A percentile compares a stretch with the other conserved stretches of the same genome.
phyloP scores from a whole-genome alignment of 2,113 vertebrate genomes.

The Halichoerus grypus region DNA sequence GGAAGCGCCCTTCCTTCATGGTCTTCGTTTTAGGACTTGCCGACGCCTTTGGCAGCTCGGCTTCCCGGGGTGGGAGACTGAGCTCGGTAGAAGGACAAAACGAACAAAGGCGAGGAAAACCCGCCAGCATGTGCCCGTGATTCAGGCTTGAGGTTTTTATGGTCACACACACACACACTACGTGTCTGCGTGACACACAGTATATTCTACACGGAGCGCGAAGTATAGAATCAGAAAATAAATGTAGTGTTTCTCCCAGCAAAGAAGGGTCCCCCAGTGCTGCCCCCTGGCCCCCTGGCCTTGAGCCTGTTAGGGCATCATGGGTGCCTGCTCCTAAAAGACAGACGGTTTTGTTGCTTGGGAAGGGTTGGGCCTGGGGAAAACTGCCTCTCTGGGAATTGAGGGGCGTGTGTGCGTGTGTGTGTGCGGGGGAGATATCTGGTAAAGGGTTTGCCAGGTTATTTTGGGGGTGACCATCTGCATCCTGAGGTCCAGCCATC shows the following conservation, averaged over 20 bases:
- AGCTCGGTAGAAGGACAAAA: background rate
- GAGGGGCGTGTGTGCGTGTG: background rate
- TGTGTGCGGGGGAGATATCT: background rate
- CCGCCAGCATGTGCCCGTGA: accelerated
- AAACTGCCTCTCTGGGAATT: background rate
- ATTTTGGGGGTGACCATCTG: background rate
- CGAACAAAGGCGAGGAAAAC: background rate
- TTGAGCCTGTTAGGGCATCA: background rate
- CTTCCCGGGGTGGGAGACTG: background rate
- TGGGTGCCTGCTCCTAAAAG: accelerated
- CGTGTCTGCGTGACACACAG: accelerated
- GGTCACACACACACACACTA: background rate
- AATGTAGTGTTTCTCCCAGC: background rate
- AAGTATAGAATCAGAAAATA: accelerated
- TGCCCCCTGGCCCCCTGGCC: accelerated
- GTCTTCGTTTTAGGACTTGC: background rate
- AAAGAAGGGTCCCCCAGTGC: accelerated
- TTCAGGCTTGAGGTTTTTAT: accelerated
- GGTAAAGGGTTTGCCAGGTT: background rate
- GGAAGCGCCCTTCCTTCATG: accelerated
- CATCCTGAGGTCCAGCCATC: too few species aligned
- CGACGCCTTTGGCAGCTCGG: accelerated
- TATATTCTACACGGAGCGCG: background rate
- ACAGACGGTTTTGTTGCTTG: background rate
- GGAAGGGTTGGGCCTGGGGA: too few species aligned